Evolutionary conservation across 2,888 invertebrate genomes (phyloP).

Genomic region (Drosophila imparisetae): DNA sequence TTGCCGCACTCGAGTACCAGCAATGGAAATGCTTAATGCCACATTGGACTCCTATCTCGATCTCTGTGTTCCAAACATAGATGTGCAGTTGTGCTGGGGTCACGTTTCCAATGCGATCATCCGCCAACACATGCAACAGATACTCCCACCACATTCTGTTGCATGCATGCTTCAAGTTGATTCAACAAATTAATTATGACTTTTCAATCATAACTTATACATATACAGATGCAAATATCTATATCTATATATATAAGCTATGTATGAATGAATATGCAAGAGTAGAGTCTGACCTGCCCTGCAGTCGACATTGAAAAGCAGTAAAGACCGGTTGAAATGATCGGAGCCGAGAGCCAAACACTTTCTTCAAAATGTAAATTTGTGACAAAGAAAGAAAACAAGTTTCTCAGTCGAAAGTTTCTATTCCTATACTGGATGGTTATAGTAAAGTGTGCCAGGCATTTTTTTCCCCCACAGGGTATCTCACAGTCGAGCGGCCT

Average conservation of each 20-base stretch:
- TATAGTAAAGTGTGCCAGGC: neutral
- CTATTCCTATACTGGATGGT: neutral
- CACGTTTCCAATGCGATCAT: constrained; percentile 4
- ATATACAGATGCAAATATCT: neutral
- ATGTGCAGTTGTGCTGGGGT: neutral
- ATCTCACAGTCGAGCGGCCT: neutral
- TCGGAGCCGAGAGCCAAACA: neutral
- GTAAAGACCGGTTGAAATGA: constrained; percentile 14
- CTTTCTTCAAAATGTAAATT: neutral
- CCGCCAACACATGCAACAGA: neutral
- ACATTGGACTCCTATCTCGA: constrained; percentile 12
- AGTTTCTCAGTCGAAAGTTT: neutral
- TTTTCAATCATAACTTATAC: neutral
- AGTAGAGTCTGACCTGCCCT: neutral
- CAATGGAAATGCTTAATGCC: constrained; percentile 38
- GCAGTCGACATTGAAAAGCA: neutral
- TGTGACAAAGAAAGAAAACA: neutral
- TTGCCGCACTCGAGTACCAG: neutral
- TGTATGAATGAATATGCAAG: constrained; percentile 5
- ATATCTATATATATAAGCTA: neutral
- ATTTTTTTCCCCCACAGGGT: neutral
- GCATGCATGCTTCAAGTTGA: constrained; percentile 1
- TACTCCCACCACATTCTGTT: constrained; percentile 1
- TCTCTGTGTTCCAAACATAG: constrained; percentile 11
- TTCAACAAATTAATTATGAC: neutral